Percentiles rank a stretch among this genome's conserved stretches.
phyloP scores from a whole-genome alignment of 2,888 invertebrate genomes.

The Limnephilus lunatus region DNA sequence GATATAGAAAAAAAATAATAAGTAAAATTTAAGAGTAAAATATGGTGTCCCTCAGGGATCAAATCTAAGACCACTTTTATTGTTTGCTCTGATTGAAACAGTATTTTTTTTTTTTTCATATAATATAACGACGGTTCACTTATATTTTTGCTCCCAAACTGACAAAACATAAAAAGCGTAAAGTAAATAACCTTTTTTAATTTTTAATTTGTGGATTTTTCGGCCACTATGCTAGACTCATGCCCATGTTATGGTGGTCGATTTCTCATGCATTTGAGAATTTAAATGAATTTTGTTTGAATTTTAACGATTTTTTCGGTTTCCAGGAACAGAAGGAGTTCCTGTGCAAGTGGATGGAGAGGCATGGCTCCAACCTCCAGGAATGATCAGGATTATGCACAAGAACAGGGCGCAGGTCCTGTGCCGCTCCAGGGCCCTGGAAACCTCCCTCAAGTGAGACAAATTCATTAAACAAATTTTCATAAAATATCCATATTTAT shows the following conservation, averaged over 20 bases:
- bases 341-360: conserved; percentile 98
- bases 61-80: neutral
- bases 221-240: too few species aligned
- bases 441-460: conserved; percentile 87
- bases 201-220: too few species aligned
- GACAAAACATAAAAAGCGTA: too few species aligned
- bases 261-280: too few species aligned
- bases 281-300: too few species aligned
- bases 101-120: neutral
- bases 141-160: neutral
- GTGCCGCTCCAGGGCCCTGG: conserved; percentile 92
- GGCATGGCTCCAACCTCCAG: conserved; percentile 98
- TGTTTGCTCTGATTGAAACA: neutral
- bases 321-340: conserved; percentile 87
- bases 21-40: neutral
- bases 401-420: conserved; percentile 98
- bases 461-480: neutral
- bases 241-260: too few species aligned
- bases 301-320: neutral
- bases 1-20: too few species aligned
- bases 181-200: too few species aligned
- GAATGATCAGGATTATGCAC: conserved; percentile 96
- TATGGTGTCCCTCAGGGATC: neutral
- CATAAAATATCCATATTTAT: neutral
- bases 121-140: neutral